phyloP scores from a whole-genome alignment of 2,797 vertebrate genomes.

The Gobio occitaniae region DNA sequence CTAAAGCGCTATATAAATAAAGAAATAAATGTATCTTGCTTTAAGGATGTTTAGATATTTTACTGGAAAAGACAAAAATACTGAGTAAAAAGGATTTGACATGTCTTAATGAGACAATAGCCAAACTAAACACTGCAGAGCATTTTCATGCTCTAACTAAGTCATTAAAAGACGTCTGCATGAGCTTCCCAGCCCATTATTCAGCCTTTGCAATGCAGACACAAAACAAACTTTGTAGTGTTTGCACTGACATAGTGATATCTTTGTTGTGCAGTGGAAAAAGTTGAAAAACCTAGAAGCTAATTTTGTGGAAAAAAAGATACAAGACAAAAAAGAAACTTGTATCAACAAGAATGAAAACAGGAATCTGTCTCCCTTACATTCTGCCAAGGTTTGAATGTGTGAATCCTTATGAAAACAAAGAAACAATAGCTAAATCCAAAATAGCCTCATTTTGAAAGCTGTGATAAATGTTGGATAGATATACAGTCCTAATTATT shows the following conservation, averaged over 20 bases:
- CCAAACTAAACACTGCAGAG: slow-evolving; percentile 16
- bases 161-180: slow-evolving; percentile 24
- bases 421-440: not conserved
- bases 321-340: no score
- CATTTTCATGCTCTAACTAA: slow-evolving; percentile 7
- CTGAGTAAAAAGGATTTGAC: not conserved
- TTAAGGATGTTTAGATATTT: not conserved
- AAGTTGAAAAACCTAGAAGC: not conserved
- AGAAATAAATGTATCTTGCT: not conserved
- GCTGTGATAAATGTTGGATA: slow-evolving; percentile 5
- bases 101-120: slow-evolving; percentile 13
- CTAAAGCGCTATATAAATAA: not conserved
- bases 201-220: slow-evolving; percentile 26
- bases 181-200: slow-evolving; percentile 10
- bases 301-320: not conserved
- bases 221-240: slow-evolving; percentile 31
- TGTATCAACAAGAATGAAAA: not conserved
- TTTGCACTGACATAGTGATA: not conserved
- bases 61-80: not conserved
- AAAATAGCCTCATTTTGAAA: not conserved
- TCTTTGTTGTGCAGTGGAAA: not conserved
- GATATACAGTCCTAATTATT: not conserved
- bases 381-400: not conserved
- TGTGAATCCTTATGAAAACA: not conserved
- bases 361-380: not conserved